Conservation (phyloP, 2,888 invertebrate genomes). For the Spicauda simplicius region DNA sequence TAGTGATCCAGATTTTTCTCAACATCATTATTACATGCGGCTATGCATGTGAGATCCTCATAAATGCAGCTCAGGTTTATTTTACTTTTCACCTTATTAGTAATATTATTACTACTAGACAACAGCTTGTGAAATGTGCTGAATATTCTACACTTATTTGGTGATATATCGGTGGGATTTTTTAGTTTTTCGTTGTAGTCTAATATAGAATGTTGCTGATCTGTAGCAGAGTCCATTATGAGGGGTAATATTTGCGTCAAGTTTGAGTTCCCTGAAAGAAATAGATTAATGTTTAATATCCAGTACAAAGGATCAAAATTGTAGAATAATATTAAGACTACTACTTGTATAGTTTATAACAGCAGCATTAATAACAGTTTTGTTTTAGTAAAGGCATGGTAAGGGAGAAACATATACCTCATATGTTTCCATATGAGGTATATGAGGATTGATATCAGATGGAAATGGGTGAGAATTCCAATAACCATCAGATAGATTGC, state of each 20-base stretch:
- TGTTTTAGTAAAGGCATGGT: too few relatives aligned
- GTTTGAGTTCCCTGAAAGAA: conserved; percentile 56
- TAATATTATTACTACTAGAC: conserved; percentile 46
- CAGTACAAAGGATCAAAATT: neutral
- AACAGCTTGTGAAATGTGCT: conserved; percentile 65
- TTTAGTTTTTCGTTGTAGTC: conserved; percentile 70
- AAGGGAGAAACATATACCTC: too few relatives aligned
- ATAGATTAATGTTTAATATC: neutral
- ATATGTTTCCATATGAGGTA: too few relatives aligned
- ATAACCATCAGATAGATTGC: too few relatives aligned
- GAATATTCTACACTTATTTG: conserved; percentile 62
- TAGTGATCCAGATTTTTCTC: conserved; percentile 47
- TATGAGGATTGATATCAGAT: too few relatives aligned
- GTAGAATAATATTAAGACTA: too few relatives aligned
- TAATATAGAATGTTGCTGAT: conserved; percentile 56
- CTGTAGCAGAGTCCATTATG: conserved; percentile 54
- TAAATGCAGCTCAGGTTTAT: conserved; percentile 51
- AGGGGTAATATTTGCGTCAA: conserved; percentile 55
- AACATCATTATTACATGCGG: conserved; percentile 43
- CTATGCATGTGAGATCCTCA: conserved; percentile 60
- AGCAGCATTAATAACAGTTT: too few relatives aligned
- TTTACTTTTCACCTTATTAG: conserved; percentile 41
- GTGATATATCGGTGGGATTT: conserved; percentile 53
- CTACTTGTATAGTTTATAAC: too few relatives aligned
- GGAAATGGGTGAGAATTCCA: too few relatives aligned